phyloP scores from a whole-genome alignment of 2,797 vertebrate species.

The Epinephelus awoara region DNA sequence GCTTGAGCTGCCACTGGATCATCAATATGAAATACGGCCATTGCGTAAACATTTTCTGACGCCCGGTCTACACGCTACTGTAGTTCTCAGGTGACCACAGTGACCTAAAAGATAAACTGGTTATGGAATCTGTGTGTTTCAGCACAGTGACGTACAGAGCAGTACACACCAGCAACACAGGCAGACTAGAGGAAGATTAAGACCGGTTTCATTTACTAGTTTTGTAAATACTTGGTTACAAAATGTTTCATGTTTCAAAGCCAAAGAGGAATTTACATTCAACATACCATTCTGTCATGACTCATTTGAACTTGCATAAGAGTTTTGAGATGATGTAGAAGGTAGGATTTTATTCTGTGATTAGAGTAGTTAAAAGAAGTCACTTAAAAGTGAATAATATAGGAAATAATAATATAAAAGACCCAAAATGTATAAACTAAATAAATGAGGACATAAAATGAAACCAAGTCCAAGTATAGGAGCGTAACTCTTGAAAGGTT shows the following conservation, averaged over 20 bases:
- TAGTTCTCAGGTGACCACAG: constrained; percentile 51
- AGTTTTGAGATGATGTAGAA: too few species aligned
- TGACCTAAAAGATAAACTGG: constrained; percentile 41
- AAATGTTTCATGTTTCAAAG: neutral
- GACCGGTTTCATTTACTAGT: neutral
- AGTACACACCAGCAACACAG: neutral
- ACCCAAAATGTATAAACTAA: too few species aligned
- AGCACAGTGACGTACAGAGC: neutral
- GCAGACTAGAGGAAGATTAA: neutral
- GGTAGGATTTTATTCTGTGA: too few species aligned
- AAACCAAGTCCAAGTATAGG: too few species aligned
- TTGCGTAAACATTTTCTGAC: constrained; percentile 56
- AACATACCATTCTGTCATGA: too few species aligned
- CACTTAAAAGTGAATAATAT: too few species aligned
- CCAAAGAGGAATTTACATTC: too few species aligned
- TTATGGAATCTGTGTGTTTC: constrained; percentile 27
- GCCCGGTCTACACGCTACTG: constrained; percentile 25
- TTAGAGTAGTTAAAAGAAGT: too few species aligned
- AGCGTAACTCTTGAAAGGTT: too few species aligned
- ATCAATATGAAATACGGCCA: constrained; percentile 54
- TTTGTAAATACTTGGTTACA: neutral
- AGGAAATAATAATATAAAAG: too few species aligned
- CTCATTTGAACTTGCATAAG: too few species aligned
- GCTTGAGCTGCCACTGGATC: constrained; percentile 46
- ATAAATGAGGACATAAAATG: too few species aligned